Conservation (phyloP, 2,797 vertebrate species). For the Falco novaeseelandiae region DNA sequence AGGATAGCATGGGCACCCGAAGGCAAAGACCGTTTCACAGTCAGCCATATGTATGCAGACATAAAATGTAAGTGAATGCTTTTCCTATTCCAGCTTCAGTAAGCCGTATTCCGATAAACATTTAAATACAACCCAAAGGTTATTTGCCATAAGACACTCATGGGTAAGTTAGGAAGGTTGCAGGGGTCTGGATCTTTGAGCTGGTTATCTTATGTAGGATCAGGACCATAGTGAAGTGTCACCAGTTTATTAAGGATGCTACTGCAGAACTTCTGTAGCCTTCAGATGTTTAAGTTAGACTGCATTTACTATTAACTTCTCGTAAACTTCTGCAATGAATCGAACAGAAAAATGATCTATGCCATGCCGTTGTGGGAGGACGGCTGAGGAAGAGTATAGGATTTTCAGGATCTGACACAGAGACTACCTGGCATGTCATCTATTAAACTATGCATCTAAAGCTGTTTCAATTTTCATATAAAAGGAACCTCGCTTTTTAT, state of each 20-base stretch:
- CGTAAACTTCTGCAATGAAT: not conserved
- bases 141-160: fast-evolving
- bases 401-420: not conserved
- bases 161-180: not conserved
- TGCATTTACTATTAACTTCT: not conserved
- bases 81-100: not conserved
- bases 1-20: slow-evolving; percentile 97
- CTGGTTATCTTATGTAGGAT: not conserved
- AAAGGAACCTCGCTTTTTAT: not conserved
- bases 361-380: not conserved
- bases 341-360: not conserved
- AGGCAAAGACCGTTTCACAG: slow-evolving; percentile 95
- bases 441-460: not conserved
- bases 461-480: not conserved
- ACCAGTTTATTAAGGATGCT: not conserved
- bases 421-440: not conserved
- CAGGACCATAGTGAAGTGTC: not conserved
- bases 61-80: slow-evolving; percentile 91
- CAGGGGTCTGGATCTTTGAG: not conserved
- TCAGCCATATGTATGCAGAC: slow-evolving; percentile 96
- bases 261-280: not conserved
- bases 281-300: not conserved
- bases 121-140: not conserved
- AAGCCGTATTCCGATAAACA: not conserved
- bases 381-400: not conserved